Evolutionary conservation across 2,888 invertebrate species (phyloP).

Genomic region (Anorthoa munda): DNA sequence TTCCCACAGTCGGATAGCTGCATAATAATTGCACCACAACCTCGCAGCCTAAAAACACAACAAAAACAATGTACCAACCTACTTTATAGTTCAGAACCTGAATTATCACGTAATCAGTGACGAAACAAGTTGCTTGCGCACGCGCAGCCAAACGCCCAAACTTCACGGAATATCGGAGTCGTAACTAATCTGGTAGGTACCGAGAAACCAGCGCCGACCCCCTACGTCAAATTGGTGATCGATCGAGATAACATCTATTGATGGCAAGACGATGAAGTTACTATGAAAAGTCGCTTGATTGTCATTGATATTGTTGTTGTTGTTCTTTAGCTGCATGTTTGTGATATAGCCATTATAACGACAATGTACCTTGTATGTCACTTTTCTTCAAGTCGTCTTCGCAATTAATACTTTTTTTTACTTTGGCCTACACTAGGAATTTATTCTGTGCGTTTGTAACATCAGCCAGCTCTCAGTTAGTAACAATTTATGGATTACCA

Average conservation of each 20-base stretch:
- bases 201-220: conserved; percentile 63
- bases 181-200: conserved; percentile 64
- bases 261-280: conserved; percentile 25
- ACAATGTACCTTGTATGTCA: too few relatives aligned
- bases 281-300: conserved; percentile 47
- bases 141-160: conserved; percentile 31
- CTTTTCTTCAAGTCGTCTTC: too few relatives aligned
- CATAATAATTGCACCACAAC: conserved; percentile 30
- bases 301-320: neutral
- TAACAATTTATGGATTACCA: too few relatives aligned
- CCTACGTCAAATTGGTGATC: conserved; percentile 71
- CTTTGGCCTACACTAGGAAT: too few relatives aligned
- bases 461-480: too few relatives aligned
- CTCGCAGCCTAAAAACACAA: conserved; percentile 22
- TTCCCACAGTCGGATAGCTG: conserved; percentile 13
- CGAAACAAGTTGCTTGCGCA: conserved; percentile 50
- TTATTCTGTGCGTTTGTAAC: too few relatives aligned
- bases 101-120: conserved; percentile 55
- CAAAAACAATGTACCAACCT: conserved; percentile 33
- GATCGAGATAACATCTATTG: conserved; percentile 68
- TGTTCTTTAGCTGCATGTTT: neutral
- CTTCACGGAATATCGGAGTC: conserved; percentile 60
- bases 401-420: too few relatives aligned
- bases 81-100: conserved; percentile 30
- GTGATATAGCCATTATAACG: too few relatives aligned